phyloP scores from a whole-genome alignment of 2,113 vertebrate genomes.

The Odontophorus gujanensis region DNA sequence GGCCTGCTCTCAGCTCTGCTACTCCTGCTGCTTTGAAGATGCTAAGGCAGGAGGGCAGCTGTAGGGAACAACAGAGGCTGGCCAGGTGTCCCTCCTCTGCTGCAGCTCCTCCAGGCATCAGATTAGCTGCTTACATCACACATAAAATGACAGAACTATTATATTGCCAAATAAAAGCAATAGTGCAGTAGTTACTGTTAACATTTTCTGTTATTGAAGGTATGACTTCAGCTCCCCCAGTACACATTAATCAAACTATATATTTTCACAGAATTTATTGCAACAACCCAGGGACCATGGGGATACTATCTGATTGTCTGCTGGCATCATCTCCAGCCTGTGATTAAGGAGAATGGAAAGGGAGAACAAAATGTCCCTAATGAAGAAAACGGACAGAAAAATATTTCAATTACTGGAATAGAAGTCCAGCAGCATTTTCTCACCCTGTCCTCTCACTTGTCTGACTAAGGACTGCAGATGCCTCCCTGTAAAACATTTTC shows the following conservation, averaged over 20 bases:
- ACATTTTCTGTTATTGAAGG: background rate
- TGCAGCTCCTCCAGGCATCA: background rate
- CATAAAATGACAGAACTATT: background rate
- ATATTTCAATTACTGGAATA: background rate
- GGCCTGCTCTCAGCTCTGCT: background rate
- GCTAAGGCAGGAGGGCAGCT: background rate
- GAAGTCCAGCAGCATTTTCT: background rate
- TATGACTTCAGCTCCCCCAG: background rate
- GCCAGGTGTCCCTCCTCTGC: background rate
- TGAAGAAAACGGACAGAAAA: background rate
- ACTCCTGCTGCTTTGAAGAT: background rate
- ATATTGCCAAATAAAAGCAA: background rate
- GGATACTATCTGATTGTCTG: conserved; percentile 34
- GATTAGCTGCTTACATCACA: background rate
- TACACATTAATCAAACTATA: background rate
- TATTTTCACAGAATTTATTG: conserved; percentile 30
- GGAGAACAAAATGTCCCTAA: conserved; percentile 27
- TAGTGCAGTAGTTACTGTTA: background rate
- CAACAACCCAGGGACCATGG: conserved; percentile 21
- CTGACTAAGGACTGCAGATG: background rate
- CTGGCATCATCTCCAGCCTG: conserved; percentile 20
- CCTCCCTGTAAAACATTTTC: background rate
- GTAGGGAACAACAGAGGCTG: background rate
- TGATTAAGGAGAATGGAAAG: conserved; percentile 40
- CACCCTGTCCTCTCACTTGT: background rate